Evolutionary conservation across 1,140 invertebrate genomes (phyloP).

Genomic region (Adoxophyes honmai): DNA sequence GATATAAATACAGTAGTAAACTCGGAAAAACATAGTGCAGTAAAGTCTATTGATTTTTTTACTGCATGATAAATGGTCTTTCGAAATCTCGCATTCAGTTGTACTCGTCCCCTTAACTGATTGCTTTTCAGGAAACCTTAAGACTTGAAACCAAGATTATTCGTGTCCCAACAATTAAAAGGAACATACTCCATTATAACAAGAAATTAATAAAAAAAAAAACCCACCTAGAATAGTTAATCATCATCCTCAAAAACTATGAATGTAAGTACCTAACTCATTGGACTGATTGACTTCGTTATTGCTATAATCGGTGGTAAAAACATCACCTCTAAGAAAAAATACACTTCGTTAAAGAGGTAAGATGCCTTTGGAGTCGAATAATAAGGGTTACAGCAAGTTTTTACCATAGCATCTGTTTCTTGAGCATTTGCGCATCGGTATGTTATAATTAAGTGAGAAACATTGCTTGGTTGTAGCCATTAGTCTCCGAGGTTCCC

Average conservation of each 20-base stretch:
- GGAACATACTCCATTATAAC: no score
- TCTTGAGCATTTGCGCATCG: conserved; percentile 37
- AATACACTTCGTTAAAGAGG: conserved; percentile 40
- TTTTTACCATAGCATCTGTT: conserved; percentile 55
- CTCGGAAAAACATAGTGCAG: no score
- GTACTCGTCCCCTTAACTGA: no score
- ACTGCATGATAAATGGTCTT: no score
- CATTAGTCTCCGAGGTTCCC: conserved; percentile 28
- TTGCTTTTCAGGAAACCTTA: no score
- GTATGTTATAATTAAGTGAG: conserved; percentile 62
- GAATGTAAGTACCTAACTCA: conserved; percentile 40
- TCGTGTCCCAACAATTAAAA: no score
- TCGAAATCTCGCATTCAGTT: no score
- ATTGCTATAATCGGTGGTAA: conserved; percentile 32
- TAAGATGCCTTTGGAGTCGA: conserved; percentile 31
- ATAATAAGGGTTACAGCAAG: conserved; percentile 44
- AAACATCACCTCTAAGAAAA: conserved; percentile 38
- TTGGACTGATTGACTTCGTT: conserved; percentile 47
- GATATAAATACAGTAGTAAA: no score
- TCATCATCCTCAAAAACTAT: no score
- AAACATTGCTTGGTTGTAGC: conserved; percentile 33
- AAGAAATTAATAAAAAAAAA: no score
- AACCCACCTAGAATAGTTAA: conserved; percentile 13
- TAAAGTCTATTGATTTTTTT: no score
- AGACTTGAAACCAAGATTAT: no score